These are phyloP conservation scores for Lampris megalopsis DNA, from an alignment of 2,113 vertebrate species.

Conservation along the genomic window DNA sequence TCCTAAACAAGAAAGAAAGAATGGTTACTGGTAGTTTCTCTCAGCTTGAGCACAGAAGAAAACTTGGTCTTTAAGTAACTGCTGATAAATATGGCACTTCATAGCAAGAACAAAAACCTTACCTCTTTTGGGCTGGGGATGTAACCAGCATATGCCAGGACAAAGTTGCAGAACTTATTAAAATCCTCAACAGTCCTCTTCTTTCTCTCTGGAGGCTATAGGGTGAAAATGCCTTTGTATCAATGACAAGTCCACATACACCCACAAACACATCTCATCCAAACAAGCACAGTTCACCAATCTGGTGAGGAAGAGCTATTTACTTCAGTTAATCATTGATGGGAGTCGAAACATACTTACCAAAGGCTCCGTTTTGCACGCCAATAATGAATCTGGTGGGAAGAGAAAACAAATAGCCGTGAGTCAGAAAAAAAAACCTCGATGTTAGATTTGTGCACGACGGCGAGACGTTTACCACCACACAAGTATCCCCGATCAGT, in stretches of 20 bases:
- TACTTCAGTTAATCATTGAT: not conserved
- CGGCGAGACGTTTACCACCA: not conserved
- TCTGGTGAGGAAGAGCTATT: too few species aligned
- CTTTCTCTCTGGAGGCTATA: conserved; percentile 88
- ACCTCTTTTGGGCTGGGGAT: conserved; percentile 92
- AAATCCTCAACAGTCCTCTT: conserved; percentile 93
- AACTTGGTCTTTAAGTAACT: not conserved
- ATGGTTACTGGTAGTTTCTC: not conserved
- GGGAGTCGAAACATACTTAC: conserved; percentile 67
- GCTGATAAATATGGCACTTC: not conserved
- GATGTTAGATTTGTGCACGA: not conserved
- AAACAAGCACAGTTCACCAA: not conserved
- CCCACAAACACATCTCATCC: not conserved
- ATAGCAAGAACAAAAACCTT: conserved; percentile 16
- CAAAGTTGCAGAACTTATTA: conserved; percentile 94
- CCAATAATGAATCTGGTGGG: conserved; percentile 82
- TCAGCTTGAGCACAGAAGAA: not conserved
- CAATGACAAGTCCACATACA: conserved; percentile 4
- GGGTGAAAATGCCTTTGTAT: conserved; percentile 22
- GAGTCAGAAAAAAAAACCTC: conserved; percentile 1
- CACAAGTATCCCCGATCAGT: too few species aligned
- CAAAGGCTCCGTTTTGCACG: conserved; percentile 85
- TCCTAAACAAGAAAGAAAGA: conserved; percentile 76
- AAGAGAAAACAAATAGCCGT: not conserved
- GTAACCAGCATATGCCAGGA: conserved; percentile 91